Base-by-base conservation (phyloP, 2,888 invertebrate species). In the Galeruca laticollis region DNA sequence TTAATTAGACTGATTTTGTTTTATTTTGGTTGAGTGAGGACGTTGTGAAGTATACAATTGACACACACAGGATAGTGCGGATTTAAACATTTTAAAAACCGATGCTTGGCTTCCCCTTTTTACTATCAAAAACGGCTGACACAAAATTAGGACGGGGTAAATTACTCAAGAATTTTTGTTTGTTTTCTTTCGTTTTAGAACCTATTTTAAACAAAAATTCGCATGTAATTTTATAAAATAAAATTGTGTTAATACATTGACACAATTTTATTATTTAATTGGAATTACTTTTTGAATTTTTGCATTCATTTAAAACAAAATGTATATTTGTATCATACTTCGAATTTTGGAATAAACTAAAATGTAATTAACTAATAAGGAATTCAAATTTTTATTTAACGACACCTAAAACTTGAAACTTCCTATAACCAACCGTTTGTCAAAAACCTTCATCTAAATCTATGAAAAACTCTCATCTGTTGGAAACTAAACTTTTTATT, bases 81-180 rank as follows among this genome's bases (percentile, higher is more conserved):
- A 64, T 47, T 52, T 21, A 54, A 35, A 66, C 59, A 47, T 62
- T 70, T 68, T 43, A 57, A 67, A 63, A 26, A 67, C n/a, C 49
- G 59, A 72, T 66, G 72, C 72, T 72, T 72, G 60, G 72, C 71
- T 69, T 71, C 61, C 68, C 68, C 37, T 26, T 54, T 51, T 18
- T 52, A 33, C 31, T 54, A 62, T 63, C 18, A 2, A 0, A 60
- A 59, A 52, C 21, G 26, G 47, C 60, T 40, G 70, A 61, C 67
- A 63, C 64, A 51, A 64, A 60, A 65, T 13, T 47, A 11, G 37
- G 54, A 54, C 8, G 9, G 33, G 40, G 2, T n/a, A 18, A 49
- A 10, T 18, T 20, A 49, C 15, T 20, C 9, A 49, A 26, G 52
- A 26, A 26, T 52, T 52, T 54, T 52, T 63, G 21, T 54, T 37